Evolutionary conservation across 2,888 invertebrate genomes (phyloP).

Genomic region (Lepidocyrtinus sp.): DNA sequence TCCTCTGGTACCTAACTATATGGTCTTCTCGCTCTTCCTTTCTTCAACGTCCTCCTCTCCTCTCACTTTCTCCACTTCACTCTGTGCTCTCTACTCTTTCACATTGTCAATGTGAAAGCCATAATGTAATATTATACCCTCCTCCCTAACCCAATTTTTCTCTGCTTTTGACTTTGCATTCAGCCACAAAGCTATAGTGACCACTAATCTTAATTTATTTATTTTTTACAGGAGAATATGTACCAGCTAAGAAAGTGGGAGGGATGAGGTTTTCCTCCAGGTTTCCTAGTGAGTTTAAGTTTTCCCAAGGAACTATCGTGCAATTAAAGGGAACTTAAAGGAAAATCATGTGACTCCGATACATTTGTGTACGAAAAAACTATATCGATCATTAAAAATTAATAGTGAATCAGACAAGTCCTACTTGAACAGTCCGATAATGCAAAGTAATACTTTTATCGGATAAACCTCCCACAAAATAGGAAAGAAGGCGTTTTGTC

Average conservation of each 20-base stretch:
- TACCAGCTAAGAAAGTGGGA: constrained; percentile 33
- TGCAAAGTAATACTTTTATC: constrained; percentile 24
- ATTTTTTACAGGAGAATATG: constrained; percentile 27
- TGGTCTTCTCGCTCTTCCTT: constrained; percentile 23
- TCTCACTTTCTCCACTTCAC: constrained; percentile 34
- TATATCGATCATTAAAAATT: background rate
- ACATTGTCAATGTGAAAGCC: constrained; percentile 58
- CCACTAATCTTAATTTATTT: constrained; percentile 35
- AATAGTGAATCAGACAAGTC: too few species aligned
- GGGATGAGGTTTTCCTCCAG: constrained; percentile 38
- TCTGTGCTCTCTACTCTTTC: constrained; percentile 49
- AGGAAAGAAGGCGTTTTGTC: background rate
- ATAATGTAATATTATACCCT: constrained; percentile 28
- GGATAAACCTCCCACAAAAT: background rate
- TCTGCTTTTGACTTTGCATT: constrained; percentile 32
- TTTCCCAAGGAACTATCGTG: constrained; percentile 33
- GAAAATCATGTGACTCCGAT: constrained; percentile 43
- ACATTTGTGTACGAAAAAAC: constrained; percentile 5
- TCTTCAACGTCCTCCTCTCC: constrained; percentile 35
- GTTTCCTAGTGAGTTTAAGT: constrained; percentile 17
- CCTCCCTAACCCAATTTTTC: constrained; percentile 58
- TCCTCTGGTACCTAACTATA: constrained; percentile 11
- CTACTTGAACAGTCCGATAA: background rate
- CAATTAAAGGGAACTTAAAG: constrained; percentile 23
- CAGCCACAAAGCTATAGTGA: constrained; percentile 35